Evolutionary conservation across 2,888 invertebrate species (phyloP), one percentile per base, ranked within the genome.

Genomic region (Hypolimnas misippus): DNA sequence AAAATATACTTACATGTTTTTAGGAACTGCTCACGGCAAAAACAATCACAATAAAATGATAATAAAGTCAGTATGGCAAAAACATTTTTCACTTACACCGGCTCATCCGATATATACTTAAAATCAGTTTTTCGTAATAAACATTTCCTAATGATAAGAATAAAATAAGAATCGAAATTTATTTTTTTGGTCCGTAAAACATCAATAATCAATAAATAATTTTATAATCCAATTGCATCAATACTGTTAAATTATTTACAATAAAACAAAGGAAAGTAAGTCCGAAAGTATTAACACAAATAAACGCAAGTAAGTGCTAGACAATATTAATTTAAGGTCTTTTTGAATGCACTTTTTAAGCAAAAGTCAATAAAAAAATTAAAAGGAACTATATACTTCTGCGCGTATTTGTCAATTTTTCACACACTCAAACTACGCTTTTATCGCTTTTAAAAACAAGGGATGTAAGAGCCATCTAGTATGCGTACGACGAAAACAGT

Each of bases 321-420:
- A 29, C 49, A 49, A 14, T 29, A n/a, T 49, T 4, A 49, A 19
- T 16, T 7, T n/a, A n/a, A n/a, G 29, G 7, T 8, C n/a, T 6
- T 49, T 31, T 16, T 35, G 21, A 12, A 33, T 31, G 57, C 53
- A 57, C 57, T 49, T 57, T 40, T 40, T 21, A 49, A 12, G 35
- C 29, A 42, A 38, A 66, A 57, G 31, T 14, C 21, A 54, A 54
- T 46, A 54, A 19, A 49, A 44, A 54, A 53, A 46, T 12, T 21
- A 46, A 21, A 40, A 57, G 25, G 52, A 63, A 38, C 49, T 51
- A 8, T 57, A 31, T 44, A 55, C 57, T 60, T 51, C 63, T 66
- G 44, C 63, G 60, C 66, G 50, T 57, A 61, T 61, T 60, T 55
- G 60, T 55, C 60, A 66, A 42, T 63, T 64, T 57, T 58, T 64